Evolutionary conservation across 2,797 vertebrate species (phyloP).

Genomic region (Trachurus trachurus): DNA sequence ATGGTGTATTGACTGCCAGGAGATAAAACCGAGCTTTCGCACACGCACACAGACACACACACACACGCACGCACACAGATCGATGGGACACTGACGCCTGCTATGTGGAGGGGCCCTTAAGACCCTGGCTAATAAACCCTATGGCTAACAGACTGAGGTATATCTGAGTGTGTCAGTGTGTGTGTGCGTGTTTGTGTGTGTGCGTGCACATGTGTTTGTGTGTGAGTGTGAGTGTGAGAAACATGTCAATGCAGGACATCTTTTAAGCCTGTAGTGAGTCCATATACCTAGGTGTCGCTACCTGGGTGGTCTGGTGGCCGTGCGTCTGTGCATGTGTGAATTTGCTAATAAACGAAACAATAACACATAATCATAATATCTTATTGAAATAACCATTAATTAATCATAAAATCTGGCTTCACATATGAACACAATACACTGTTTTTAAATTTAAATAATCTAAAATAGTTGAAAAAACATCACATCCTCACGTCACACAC

Average conservation of each 20-base stretch:
- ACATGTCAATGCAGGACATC: constrained; percentile 32
- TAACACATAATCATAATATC: background rate
- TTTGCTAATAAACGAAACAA: constrained; percentile 2
- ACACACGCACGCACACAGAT: constrained; percentile 81
- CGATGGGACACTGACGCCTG: constrained; percentile 95
- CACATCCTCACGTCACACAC: background rate
- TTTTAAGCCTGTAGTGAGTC: constrained; percentile 24
- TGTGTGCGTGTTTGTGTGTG: constrained; percentile 50
- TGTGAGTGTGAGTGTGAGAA: background rate
- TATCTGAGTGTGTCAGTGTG: constrained; percentile 37
- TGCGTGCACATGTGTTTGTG: constrained; percentile 25
- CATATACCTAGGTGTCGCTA: constrained; percentile 13
- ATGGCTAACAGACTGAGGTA: constrained; percentile 61
- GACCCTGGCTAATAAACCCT: constrained; percentile 83
- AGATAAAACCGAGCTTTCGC: constrained; percentile 89
- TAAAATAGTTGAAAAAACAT: background rate
- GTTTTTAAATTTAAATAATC: background rate
- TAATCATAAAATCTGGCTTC: background rate
- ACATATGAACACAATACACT: background rate
- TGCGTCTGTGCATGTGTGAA: background rate
- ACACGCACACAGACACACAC: background rate
- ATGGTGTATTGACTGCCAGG: constrained; percentile 94
- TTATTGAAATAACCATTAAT: background rate
- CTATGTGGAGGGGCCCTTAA: constrained; percentile 93
- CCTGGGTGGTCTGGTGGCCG: constrained; percentile 15